These are phyloP conservation scores for Lasiurus borealis DNA, from an alignment of 2,113 vertebrate species.

Conservation along the genomic window DNA sequence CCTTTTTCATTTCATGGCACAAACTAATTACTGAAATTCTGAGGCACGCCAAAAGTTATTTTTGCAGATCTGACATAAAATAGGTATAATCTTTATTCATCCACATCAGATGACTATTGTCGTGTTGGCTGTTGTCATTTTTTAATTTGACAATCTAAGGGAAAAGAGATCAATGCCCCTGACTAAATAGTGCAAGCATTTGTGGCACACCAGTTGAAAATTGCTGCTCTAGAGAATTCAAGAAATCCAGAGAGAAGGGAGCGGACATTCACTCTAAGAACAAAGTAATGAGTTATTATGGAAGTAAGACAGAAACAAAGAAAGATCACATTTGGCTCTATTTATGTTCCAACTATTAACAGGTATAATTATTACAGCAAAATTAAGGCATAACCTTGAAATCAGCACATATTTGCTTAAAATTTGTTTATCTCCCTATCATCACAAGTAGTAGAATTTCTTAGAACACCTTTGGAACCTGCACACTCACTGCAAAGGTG, in stretches of 20 bases:
- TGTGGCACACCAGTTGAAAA: background rate
- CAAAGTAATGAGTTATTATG: background rate
- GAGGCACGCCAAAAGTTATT: background rate
- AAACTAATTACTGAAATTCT: background rate
- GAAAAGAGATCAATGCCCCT: background rate
- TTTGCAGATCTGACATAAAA: background rate
- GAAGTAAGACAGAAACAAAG: background rate
- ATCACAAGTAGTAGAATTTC: background rate
- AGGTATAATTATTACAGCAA: background rate
- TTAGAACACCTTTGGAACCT: background rate
- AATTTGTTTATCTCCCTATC: background rate
- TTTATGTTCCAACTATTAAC: background rate
- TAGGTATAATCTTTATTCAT: background rate
- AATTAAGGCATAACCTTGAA: background rate
- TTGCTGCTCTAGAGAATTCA: background rate
- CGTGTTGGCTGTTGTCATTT: background rate
- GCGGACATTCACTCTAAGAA: background rate
- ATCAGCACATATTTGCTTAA: background rate
- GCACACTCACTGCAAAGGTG: background rate
- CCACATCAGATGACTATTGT: background rate
- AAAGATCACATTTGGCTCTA: background rate
- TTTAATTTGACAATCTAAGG: background rate
- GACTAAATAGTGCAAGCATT: background rate
- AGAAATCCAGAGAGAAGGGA: background rate
- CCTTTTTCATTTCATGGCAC: background rate